phyloP scores from a whole-genome alignment of 2,888 invertebrate genomes.

The Zygogramma bicolorata region DNA sequence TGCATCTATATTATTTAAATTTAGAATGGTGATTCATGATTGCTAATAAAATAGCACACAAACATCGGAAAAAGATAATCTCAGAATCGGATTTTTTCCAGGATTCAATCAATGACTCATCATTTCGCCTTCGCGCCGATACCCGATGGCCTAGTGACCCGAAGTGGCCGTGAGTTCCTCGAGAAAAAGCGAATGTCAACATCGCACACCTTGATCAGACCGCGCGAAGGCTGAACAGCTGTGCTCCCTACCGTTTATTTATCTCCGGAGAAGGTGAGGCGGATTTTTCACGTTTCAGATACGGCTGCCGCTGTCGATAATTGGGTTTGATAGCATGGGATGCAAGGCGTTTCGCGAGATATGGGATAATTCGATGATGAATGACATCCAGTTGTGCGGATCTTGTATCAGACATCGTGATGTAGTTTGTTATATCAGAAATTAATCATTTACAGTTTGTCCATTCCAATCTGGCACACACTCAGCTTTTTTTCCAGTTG shows the following conservation, averaged over 20 bases:
- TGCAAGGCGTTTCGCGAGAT: constrained; percentile 2
- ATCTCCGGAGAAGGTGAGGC: constrained; percentile 15
- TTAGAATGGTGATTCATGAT: no score
- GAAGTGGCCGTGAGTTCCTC: constrained; percentile 16
- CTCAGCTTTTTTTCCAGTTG: no score
- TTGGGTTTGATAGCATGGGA: constrained; percentile 2
- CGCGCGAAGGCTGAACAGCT: constrained; percentile 23
- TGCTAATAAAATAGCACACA: no score
- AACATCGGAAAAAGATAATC: no score
- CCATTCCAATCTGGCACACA: no score
- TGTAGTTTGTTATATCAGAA: background rate
- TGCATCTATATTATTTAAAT: no score
- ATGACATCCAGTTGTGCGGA: background rate
- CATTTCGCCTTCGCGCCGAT: constrained; percentile 7
- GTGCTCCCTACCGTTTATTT: constrained; percentile 9
- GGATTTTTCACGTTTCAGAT: constrained; percentile 14
- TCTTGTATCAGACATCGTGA: background rate
- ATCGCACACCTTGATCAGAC: constrained; percentile 35
- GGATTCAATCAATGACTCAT: background rate
- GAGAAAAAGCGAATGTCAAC: constrained; percentile 39
- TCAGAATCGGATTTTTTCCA: no score
- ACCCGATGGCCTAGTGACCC: constrained; percentile 31
- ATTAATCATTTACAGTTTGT: no score
- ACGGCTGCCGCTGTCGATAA: constrained; percentile 9
- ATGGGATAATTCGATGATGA: background rate